Percentiles rank a stretch among this genome's conserved stretches.
phyloP scores from a whole-genome alignment of 1,140 invertebrate species.

The Piezodorus guildinii region DNA sequence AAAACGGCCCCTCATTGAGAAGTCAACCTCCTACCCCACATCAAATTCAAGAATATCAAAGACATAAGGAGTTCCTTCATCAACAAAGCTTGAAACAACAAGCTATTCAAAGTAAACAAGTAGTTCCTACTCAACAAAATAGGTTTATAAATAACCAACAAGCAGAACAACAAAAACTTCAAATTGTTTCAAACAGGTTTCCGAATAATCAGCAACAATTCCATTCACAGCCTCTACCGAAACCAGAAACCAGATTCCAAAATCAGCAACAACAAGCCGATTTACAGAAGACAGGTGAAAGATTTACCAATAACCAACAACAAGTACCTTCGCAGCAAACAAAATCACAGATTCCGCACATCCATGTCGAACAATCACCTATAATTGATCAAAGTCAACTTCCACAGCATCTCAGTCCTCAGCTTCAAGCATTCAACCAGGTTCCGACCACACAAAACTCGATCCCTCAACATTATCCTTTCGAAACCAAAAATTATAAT shows the following conservation, averaged over 20 bases:
- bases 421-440: neutral
- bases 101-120: conserved; percentile 27
- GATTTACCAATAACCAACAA: conserved; percentile 12
- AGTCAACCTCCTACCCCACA: conserved; percentile 4
- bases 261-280: conserved; percentile 18
- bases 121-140: conserved; percentile 21
- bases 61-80: conserved; percentile 34
- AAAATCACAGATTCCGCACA: conserved; percentile 19
- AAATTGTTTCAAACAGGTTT: neutral
- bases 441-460: neutral
- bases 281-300: conserved; percentile 11
- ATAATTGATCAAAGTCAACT: conserved; percentile 22
- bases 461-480: neutral
- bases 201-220: too few species aligned
- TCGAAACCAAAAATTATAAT: neutral
- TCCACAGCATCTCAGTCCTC: conserved; percentile 16
- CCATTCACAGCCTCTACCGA: too few species aligned
- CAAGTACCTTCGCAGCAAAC: conserved; percentile 21
- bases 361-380: conserved; percentile 20
- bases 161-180: neutral
- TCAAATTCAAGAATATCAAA: conserved; percentile 34
- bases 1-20: neutral
- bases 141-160: conserved; percentile 23
- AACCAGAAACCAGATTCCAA: neutral
- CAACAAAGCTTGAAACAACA: conserved; percentile 33